phyloP scores from a whole-genome alignment of 2,113 vertebrate genomes.

The Hymenochirus boettgeri region DNA sequence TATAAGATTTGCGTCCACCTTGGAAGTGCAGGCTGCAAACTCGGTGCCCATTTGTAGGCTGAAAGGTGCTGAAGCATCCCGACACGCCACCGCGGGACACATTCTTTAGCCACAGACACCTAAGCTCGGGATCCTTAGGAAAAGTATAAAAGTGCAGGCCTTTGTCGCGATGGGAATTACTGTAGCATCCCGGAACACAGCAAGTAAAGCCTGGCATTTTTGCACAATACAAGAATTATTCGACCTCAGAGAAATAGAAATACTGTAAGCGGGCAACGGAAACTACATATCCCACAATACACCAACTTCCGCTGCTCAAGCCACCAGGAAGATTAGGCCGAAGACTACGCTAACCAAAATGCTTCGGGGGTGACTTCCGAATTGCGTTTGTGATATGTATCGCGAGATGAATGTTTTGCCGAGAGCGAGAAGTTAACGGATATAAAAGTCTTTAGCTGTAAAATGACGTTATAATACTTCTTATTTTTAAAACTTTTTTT shows the following conservation, averaged over 20 bases:
- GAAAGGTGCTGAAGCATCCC: constrained; percentile 95
- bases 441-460: no score
- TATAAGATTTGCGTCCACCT: constrained; percentile 93
- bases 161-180: constrained; percentile 92
- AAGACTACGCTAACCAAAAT: neutral
- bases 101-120: constrained; percentile 92
- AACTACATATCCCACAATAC: constrained; percentile 51
- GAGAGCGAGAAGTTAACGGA: no score
- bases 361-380: neutral
- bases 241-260: constrained; percentile 33
- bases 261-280: constrained; percentile 25
- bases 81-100: constrained; percentile 92
- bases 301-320: neutral
- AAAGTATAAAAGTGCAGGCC: constrained; percentile 96
- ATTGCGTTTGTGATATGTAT: neutral
- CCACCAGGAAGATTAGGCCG: neutral
- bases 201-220: constrained; percentile 78
- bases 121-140: constrained; percentile 84
- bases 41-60: constrained; percentile 91
- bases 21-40: constrained; percentile 94
- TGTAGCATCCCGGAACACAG: constrained; percentile 84
- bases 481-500: no score
- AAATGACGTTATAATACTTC: no score
- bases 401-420: no score
- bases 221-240: constrained; percentile 37